Percentiles rank a stretch among this genome's conserved stretches.
Evolutionary conservation across 2,888 invertebrate species (phyloP).

Genomic region (Macroteleia sp.): DNA sequence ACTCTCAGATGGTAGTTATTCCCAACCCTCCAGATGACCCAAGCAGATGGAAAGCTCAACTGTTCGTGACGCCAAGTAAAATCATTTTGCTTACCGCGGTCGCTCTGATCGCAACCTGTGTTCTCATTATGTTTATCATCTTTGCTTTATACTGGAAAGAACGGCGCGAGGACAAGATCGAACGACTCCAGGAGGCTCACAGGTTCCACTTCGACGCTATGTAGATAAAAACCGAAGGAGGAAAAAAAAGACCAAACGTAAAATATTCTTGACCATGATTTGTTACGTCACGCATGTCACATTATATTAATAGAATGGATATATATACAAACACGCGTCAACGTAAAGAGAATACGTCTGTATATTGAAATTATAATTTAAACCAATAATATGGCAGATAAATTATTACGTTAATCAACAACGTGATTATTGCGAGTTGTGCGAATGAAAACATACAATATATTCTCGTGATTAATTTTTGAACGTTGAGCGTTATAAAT

Average conservation of each 20-base stretch:
- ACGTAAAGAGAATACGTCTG: neutral
- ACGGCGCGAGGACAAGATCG: slow-evolving; percentile 91
- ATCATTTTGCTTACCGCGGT: slow-evolving; percentile 95
- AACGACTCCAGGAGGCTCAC: slow-evolving; percentile 91
- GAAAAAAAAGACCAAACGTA: too few relatives aligned
- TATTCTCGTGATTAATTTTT: slow-evolving; percentile 18
- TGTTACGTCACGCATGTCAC: neutral
- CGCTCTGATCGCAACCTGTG: slow-evolving; percentile 93
- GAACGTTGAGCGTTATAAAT: slow-evolving; percentile 40
- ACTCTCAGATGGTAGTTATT: slow-evolving; percentile 98
- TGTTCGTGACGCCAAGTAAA: slow-evolving; percentile 97
- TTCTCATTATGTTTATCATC: slow-evolving; percentile 93
- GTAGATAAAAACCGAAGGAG: too few relatives aligned
- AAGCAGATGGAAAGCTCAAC: slow-evolving; percentile 93
- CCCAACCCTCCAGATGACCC: slow-evolving; percentile 92
- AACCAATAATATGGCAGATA: too few relatives aligned
- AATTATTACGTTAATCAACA: too few relatives aligned
- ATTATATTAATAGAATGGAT: neutral
- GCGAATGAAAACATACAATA: slow-evolving; percentile 33
- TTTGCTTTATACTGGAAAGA: slow-evolving; percentile 95
- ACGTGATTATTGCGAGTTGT: neutral
- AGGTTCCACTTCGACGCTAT: slow-evolving; percentile 94
- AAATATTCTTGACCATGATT: neutral
- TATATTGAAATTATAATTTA: neutral
- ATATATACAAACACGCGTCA: neutral